Percentiles rank a stretch among this genome's conserved stretches.
Conservation (phyloP, 1,140 invertebrate species). For the Drosophila sproati region DNA sequence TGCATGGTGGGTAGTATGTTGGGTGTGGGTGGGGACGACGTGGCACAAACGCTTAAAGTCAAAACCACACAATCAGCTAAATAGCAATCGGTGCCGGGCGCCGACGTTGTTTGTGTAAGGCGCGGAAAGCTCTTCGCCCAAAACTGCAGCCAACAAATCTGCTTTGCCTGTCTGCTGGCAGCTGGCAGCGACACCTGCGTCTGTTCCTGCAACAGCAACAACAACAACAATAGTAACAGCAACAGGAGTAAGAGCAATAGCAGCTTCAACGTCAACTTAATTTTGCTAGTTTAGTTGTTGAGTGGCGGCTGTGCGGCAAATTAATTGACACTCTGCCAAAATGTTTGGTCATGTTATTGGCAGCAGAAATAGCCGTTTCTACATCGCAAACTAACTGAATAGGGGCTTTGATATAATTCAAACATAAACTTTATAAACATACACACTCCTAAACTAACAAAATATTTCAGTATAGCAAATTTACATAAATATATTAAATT, state of each 20-base stretch:
- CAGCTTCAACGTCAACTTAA: conserved; percentile 59
- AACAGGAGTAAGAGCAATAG: background rate
- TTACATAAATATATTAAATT: no score
- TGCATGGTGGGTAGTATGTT: conserved; percentile 16
- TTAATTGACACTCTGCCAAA: conserved; percentile 73
- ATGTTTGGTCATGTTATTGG: conserved; percentile 70
- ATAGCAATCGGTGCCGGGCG: conserved; percentile 60
- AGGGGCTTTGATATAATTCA: conserved; percentile 20
- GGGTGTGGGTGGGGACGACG: background rate
- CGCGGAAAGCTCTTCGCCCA: conserved; percentile 16
- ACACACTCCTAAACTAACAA: background rate
- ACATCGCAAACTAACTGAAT: conserved; percentile 43
- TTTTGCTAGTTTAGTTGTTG: conserved; percentile 68
- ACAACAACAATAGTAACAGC: conserved; percentile 16
- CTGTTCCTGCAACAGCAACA: conserved; percentile 1
- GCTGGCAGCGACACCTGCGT: conserved; percentile 49
- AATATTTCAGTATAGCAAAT: no score
- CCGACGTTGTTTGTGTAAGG: conserved; percentile 37
- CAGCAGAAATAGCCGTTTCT: conserved; percentile 59
- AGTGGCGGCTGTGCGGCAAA: conserved; percentile 60
- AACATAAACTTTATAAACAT: background rate
- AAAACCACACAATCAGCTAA: conserved; percentile 76
- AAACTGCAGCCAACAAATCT: background rate
- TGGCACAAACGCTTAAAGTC: conserved; percentile 56
- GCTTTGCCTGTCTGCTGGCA: conserved; percentile 28